Base-by-base conservation (phyloP, 2,888 invertebrate species). In the Drosophila neotestacea region DNA sequence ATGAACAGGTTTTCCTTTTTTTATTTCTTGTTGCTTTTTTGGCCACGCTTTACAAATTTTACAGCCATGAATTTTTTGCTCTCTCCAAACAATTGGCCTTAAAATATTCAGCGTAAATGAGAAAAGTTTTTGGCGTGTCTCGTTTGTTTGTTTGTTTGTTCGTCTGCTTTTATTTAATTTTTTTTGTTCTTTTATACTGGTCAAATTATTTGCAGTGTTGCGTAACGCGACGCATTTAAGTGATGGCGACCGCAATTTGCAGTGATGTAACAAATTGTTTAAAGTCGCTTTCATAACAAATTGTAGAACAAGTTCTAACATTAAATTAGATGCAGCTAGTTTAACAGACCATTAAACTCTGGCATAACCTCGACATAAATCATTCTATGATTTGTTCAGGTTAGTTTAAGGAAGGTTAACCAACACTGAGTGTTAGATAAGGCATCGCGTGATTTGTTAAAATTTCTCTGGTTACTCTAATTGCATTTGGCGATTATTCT, bases 51-150 rank as follows among this genome's bases (percentile, higher is more conserved):
- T 50, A 48, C 61, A 61, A 75, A 66, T 76, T 76, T 55, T 52
- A 65, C 61, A 74, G 56, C 54, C 58, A 71, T 71, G 58, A 41
- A 55, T 71, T 56, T 58, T 55, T 67, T 36, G 38, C n/a, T 1
- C 22, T 22, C 10, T 11, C 22, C 16, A 66, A 65, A 56, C 56
- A 52, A 65, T 76, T 66, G 62, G 64, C 77, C 60, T 61, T 70
- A 77, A 77, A 77, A 77, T 77, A 77, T 77, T 66, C 78, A 70
- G 78, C 70, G 77, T 52, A 77, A 77, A 77, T 77, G 77, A 73
- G 75, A 77, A 76, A 76, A 76, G 61, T 76, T 77, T 73, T 61
- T 48, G 44, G 28, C 34, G 54, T 64, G 30, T 30, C 38, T 10
- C 16, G 27, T 47, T 28, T 48, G 28, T 70, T 55, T 47, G 39